A percentile compares a stretch with the other conserved stretches of the same genome.
Conservation (phyloP, 1,140 invertebrate genomes). For the Mycetomoellerius zeteki region DNA sequence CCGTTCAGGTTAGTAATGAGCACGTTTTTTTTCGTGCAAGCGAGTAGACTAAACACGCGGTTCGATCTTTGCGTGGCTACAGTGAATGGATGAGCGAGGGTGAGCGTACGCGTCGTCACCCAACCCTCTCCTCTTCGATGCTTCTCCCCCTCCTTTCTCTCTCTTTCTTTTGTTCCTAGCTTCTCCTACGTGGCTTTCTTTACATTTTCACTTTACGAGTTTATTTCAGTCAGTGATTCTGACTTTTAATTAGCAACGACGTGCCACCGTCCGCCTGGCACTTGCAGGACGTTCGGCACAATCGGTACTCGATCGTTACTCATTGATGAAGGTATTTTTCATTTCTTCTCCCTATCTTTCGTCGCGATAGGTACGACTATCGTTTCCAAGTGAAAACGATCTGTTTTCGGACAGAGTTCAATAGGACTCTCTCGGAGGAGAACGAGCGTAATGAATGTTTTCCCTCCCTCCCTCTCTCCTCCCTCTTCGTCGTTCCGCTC, state of each 20-base stretch:
- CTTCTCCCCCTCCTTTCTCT: neutral
- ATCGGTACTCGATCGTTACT: neutral
- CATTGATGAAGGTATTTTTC: neutral
- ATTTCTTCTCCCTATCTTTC: neutral
- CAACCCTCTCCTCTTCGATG: neutral
- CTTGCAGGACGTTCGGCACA: neutral
- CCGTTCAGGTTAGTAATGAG: neutral
- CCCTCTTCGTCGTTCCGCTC: conserved; percentile 36
- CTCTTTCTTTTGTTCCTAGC: neutral
- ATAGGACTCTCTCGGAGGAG: conserved; percentile 23
- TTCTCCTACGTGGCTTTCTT: neutral
- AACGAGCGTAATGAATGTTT: conserved; percentile 60
- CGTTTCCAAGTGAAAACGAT: conserved; percentile 39
- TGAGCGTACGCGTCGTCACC: neutral
- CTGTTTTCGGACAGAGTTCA: neutral
- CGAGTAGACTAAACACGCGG: conserved; percentile 3
- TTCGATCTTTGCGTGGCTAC: neutral
- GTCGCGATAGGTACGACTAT: neutral
- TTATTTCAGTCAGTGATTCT: neutral
- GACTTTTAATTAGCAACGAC: neutral
- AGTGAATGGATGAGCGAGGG: neutral
- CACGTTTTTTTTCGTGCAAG: neutral
- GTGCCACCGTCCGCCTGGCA: neutral
- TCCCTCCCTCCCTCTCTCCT: conserved; percentile 13
- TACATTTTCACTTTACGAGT: neutral